phyloP scores from a whole-genome alignment of 1,140 invertebrate species.

The Macrostomum lignano region DNA sequence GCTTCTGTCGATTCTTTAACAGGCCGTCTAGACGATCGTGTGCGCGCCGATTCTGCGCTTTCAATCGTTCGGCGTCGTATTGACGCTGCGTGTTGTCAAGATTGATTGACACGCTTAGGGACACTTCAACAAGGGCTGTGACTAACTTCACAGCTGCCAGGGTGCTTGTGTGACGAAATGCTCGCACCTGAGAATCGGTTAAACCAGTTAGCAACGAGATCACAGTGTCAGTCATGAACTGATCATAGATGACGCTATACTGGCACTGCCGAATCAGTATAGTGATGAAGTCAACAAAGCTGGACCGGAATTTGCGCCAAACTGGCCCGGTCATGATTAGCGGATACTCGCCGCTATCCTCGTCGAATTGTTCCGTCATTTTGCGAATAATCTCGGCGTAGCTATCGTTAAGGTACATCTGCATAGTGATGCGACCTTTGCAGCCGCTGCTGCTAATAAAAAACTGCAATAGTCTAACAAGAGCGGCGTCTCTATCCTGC shows the following conservation, averaged over 20 bases:
- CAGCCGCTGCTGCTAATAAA: constrained; percentile 90
- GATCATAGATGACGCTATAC: constrained; percentile 95
- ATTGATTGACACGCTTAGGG: constrained; percentile 50
- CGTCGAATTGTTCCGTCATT: constrained; percentile 95
- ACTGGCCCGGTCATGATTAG: constrained; percentile 78
- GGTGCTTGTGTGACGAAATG: constrained; percentile 94
- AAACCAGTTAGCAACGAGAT: constrained; percentile 81
- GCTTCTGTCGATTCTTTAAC: constrained; percentile 16
- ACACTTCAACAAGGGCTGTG: constrained; percentile 90
- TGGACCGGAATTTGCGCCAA: constrained; percentile 81
- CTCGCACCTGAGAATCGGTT: constrained; percentile 87
- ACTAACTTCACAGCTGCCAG: constrained; percentile 94
- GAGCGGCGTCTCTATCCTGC: constrained; percentile 46
- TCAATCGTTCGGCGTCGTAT: constrained; percentile 54
- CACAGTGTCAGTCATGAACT: constrained; percentile 92
- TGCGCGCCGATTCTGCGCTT: constrained; percentile 9
- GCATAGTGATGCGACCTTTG: constrained; percentile 63
- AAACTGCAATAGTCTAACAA: constrained; percentile 83
- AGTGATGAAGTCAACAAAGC: constrained; percentile 91
- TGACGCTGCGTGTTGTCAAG: constrained; percentile 85
- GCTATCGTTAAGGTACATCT: constrained; percentile 23
- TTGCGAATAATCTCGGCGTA: constrained; percentile 68
- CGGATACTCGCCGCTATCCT: constrained; percentile 95
- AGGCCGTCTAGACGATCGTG: constrained; percentile 6
- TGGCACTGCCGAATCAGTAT: constrained; percentile 83